A percentile compares a stretch with the other conserved stretches of the same genome.
phyloP scores from a whole-genome alignment of 1,140 invertebrate species.

The Aphelenchoides besseyi region DNA sequence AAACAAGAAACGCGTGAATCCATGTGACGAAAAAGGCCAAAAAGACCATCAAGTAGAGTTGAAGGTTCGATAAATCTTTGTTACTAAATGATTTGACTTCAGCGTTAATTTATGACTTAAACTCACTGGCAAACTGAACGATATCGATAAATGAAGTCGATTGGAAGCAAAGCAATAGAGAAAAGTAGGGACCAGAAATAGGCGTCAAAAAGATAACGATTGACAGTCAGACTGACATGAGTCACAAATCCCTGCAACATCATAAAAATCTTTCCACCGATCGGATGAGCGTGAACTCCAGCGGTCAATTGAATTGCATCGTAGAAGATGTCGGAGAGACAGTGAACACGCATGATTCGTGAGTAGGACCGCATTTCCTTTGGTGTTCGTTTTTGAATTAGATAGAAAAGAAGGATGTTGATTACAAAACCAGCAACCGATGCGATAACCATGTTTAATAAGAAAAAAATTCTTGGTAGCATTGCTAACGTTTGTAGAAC shows the following conservation, averaged over 20 bases:
- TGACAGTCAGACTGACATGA: not conserved
- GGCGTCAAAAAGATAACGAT: not conserved
- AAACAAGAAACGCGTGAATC: not conserved
- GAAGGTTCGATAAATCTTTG: not conserved
- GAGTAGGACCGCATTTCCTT: slow-evolving; percentile 4
- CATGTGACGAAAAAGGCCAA: not conserved
- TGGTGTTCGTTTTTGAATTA: not conserved
- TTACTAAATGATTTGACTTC: not conserved
- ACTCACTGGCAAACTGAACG: not conserved
- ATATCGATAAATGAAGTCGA: slow-evolving; percentile 1
- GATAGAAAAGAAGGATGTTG: slow-evolving; percentile 4
- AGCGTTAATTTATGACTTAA: not conserved
- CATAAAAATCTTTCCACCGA: not conserved
- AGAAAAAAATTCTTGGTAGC: not conserved
- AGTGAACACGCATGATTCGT: slow-evolving; percentile 7
- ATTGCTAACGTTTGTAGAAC: too few relatives aligned
- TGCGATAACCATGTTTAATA: not conserved
- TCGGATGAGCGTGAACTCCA: slow-evolving; percentile 2
- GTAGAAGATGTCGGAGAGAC: slow-evolving; percentile 4
- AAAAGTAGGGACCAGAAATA: slow-evolving; percentile 10
- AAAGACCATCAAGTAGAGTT: slow-evolving; percentile 1
- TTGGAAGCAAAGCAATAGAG: slow-evolving; percentile 4
- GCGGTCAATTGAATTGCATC: not conserved
- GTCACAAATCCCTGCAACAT: not conserved
- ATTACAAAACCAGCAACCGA: not conserved